Percentiles rank a stretch among this genome's conserved stretches.
phyloP scores from a whole-genome alignment of 2,113 vertebrate species.

The Sterna hirundo region DNA sequence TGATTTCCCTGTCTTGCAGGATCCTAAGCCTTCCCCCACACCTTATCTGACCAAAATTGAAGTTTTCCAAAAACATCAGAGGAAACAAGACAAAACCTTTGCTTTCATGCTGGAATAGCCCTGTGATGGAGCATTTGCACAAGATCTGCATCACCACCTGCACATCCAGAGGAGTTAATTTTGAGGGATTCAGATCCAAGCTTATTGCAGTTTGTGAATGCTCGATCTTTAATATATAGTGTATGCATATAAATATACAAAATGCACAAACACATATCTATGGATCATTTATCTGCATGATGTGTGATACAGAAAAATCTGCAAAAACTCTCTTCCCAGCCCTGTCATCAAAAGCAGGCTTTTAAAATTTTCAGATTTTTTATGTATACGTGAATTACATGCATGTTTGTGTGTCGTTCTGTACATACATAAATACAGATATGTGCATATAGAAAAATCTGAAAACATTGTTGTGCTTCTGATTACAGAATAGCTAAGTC shows the following conservation, averaged over 20 bases:
- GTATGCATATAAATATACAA: not conserved
- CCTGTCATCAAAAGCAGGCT: not conserved
- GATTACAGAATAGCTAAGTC: not conserved
- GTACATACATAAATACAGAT: not conserved
- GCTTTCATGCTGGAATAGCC: not conserved
- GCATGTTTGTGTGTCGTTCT: not conserved
- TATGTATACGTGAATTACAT: not conserved
- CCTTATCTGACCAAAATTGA: not conserved
- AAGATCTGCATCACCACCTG: not conserved
- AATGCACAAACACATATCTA: not conserved
- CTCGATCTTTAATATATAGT: not conserved
- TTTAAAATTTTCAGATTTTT: not conserved
- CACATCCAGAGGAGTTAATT: not conserved
- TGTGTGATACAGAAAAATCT: not conserved
- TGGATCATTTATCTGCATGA: not conserved
- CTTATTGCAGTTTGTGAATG: not conserved
- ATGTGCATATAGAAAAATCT: not conserved
- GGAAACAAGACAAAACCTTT: not conserved
- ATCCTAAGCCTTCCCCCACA: not conserved
- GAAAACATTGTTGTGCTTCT: not conserved
- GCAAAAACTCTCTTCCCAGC: not conserved
- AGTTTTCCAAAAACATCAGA: not conserved
- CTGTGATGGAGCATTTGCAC: not conserved
- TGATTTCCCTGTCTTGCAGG: not conserved
- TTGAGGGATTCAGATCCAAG: not conserved